Percentiles rank a stretch among this genome's conserved stretches.
phyloP scores from a whole-genome alignment of 2,888 invertebrate species.

The Ptychoptera albimana region DNA sequence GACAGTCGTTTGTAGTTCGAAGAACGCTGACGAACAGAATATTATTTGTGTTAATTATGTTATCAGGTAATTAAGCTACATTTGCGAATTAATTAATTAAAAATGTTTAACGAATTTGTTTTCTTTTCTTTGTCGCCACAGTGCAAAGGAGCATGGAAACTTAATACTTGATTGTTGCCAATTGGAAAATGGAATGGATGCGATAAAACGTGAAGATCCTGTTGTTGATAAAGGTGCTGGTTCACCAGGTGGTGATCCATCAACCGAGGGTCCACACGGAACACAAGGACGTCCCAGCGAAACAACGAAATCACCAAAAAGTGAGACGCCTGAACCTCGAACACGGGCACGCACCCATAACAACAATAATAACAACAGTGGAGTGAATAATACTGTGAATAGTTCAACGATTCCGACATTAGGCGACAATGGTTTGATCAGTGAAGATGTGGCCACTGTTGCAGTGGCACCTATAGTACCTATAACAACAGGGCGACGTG shows the following conservation, averaged over 20 bases:
- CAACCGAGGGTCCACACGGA: slow-evolving; percentile 30
- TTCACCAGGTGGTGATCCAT: slow-evolving; percentile 67
- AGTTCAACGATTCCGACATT: slow-evolving; percentile 10
- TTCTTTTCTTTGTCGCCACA: too few relatives aligned
- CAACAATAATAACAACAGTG: slow-evolving; percentile 13
- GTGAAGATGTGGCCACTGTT: slow-evolving; percentile 12
- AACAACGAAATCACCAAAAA: slow-evolving; percentile 31
- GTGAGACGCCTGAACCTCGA: slow-evolving; percentile 20
- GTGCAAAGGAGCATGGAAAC: slow-evolving; percentile 59
- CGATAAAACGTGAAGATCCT: slow-evolving; percentile 71
- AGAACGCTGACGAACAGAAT: slow-evolving; percentile 92
- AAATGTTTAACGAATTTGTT: too few relatives aligned
- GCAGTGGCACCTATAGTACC: slow-evolving; percentile 8
- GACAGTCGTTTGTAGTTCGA: slow-evolving; percentile 87
- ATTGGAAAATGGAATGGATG: slow-evolving; percentile 60
- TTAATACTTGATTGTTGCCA: slow-evolving; percentile 90
- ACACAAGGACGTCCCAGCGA: slow-evolving; percentile 25
- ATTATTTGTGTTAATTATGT: slow-evolving; percentile 96
- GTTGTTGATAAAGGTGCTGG: slow-evolving; percentile 67
- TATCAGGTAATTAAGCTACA: slow-evolving; percentile 54
- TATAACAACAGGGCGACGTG: slow-evolving; percentile 27
- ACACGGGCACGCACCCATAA: slow-evolving; percentile 22
- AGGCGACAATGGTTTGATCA: slow-evolving; percentile 6
- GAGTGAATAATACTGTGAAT: neutral
- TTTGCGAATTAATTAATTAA: neutral